Conservation (phyloP, 2,888 invertebrate genomes). For the Eupithecia pulchellata region DNA sequence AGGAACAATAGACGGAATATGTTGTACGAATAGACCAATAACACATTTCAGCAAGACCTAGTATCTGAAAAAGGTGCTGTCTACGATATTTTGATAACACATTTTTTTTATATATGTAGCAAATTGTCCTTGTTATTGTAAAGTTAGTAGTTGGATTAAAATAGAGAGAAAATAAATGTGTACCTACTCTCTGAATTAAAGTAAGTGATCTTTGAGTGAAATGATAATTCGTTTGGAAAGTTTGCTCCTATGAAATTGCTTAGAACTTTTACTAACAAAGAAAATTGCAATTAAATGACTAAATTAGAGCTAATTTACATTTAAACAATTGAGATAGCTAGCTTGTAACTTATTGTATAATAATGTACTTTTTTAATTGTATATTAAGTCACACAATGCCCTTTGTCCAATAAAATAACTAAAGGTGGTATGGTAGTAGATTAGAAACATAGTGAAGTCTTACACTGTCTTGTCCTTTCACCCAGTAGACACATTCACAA, state of each 20-base stretch:
- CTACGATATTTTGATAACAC: neutral
- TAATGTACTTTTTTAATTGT: neutral
- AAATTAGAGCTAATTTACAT: too few relatives aligned
- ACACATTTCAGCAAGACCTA: neutral
- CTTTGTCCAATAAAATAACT: constrained; percentile 1
- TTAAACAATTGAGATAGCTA: too few relatives aligned
- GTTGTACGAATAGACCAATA: neutral
- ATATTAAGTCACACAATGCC: constrained; percentile 9
- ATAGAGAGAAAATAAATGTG: too few relatives aligned
- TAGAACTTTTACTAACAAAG: too few relatives aligned
- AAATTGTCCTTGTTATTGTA: neutral
- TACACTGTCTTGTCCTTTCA: constrained; percentile 21
- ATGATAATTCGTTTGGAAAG: neutral
- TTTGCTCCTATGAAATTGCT: neutral
- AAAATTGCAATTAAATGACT: too few relatives aligned
- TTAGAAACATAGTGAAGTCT: constrained; percentile 6
- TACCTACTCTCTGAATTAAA: neutral
- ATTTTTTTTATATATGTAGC: neutral
- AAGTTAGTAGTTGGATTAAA: neutral
- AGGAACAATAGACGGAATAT: too few relatives aligned
- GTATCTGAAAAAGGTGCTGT: neutral
- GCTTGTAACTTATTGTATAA: neutral
- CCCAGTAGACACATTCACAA: constrained; percentile 30
- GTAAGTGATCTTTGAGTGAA: neutral
- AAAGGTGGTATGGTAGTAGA: neutral